Base-by-base conservation (phyloP, 1,140 invertebrate species). In the Magallana angulata region DNA sequence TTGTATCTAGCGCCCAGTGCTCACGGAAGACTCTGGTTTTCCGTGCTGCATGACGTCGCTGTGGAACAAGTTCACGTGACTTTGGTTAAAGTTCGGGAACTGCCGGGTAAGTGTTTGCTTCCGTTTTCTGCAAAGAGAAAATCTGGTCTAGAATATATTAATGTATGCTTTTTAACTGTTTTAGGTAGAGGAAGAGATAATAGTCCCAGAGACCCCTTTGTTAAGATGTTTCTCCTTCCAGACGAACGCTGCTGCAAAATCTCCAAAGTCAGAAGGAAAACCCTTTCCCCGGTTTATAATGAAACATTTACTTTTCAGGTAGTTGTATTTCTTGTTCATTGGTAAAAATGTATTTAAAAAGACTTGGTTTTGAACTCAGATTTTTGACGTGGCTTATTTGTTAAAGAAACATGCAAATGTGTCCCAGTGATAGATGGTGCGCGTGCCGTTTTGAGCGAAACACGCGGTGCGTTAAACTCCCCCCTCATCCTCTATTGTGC, bases 181-280 rank as follows among this genome's bases (percentile, higher is more conserved):
- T 48, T 82, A 94, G 93, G 91, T 7, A 89, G 93, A 57, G 90
- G 85, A 8, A 90, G 89, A 83, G 86, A 87, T 30, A 89, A 90
- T 57, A 57, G 85, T 18, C 90, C 90, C 62, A 87, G 93, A 57
- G 93, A 94, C 76, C 93, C 93, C 2, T 94, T 92, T 80, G 93
- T 94, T 7, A 92, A 93, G 84, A 76, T 94, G 7, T 93, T 92
- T 85, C 86, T 94, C 5, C 90, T 94, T 0, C 93, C 93, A 12
- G 93, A 94, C 84, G 93, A 94, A 87, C 84, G 89, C 36, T 92
- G 87, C 9, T 91, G 88, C 80, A 87, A 89, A 7, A 88, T 91
- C 12, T 92, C 93, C 30, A 93, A 92, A 90, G 90, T 92, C 18
- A 88, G 91, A 76, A 91, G 91, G 84, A 93, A 92, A 89, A 93